phyloP scores from a whole-genome alignment of 2,888 invertebrate species.

The Pammene aurita region DNA sequence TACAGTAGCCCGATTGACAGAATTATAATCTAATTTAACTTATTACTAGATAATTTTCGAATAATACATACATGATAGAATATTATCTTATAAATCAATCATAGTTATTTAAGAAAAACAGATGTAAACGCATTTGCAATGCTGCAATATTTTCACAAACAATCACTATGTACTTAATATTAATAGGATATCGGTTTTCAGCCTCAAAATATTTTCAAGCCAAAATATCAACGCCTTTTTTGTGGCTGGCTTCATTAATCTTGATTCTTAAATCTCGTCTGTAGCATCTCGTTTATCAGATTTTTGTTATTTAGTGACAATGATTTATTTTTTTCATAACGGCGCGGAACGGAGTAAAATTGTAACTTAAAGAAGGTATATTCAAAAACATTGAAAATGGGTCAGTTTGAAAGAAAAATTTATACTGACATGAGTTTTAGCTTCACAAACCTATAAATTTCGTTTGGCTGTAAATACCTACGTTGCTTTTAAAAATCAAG shows the following conservation, averaged over 20 bases:
- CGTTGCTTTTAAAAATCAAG: too few relatives aligned
- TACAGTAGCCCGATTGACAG: background rate
- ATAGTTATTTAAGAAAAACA: background rate
- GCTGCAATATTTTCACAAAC: background rate
- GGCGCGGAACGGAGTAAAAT: background rate
- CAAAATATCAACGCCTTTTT: slow-evolving; percentile 15
- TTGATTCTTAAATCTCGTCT: slow-evolving; percentile 23
- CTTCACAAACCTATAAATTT: too few relatives aligned
- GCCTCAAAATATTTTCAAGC: slow-evolving; percentile 5
- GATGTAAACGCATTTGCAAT: background rate
- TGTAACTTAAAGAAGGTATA: background rate
- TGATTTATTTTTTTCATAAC: slow-evolving; percentile 10
- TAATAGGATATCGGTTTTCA: background rate
- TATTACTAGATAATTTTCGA: too few relatives aligned
- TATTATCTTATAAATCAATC: too few relatives aligned
- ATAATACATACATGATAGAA: too few relatives aligned
- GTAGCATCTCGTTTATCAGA: slow-evolving; percentile 17
- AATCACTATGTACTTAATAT: background rate
- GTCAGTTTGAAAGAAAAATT: too few relatives aligned
- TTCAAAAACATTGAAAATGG: too few relatives aligned
- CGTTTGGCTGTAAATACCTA: too few relatives aligned
- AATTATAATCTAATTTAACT: too few relatives aligned
- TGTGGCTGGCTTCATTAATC: slow-evolving; percentile 20
- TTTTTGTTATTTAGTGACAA: slow-evolving; percentile 15
- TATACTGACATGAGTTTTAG: too few relatives aligned